Evolutionary conservation across 2,113 vertebrate genomes (phyloP).

Genomic region (Penelope pileata): DNA sequence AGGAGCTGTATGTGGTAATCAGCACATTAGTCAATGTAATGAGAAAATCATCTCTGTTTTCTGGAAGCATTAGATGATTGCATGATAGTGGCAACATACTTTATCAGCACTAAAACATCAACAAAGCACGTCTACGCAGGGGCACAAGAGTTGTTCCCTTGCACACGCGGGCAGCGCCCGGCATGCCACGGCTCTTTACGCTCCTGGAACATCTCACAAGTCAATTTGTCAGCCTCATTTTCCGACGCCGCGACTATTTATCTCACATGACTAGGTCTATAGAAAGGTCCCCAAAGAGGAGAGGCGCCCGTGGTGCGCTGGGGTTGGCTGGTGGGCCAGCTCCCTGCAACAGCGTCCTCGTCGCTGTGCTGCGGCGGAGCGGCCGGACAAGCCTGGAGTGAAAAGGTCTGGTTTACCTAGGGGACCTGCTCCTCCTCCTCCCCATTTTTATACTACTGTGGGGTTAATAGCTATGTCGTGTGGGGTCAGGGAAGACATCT

Average conservation of each 20-base stretch:
- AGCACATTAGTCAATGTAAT: conserved; percentile 40
- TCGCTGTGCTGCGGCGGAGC: conserved; percentile 59
- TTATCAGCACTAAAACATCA: neutral
- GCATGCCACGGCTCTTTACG: conserved; percentile 57
- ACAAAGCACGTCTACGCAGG: neutral
- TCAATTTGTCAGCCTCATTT: conserved; percentile 75
- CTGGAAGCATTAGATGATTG: conserved; percentile 4
- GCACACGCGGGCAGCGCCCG: neutral
- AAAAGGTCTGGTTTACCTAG: conserved; percentile 83
- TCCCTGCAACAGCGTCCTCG: conserved; percentile 61
- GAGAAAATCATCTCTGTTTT: conserved; percentile 55
- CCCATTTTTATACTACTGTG: conserved; percentile 83
- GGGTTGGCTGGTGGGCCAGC: conserved; percentile 63
- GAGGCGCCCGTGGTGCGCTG: conserved; percentile 3
- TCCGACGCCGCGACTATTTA: conserved; percentile 81
- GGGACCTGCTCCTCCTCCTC: conserved; percentile 75
- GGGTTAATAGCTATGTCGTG: conserved; percentile 91
- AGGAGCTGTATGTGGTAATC: conserved; percentile 42
- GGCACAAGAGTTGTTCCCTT: neutral
- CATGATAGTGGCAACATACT: conserved; percentile 24
- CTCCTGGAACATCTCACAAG: conserved; percentile 60
- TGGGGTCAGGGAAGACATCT: conserved; percentile 91
- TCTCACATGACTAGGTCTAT: conserved; percentile 81
- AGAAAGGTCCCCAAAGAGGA: conserved; percentile 76
- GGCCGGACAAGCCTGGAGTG: conserved; percentile 69